These are phyloP conservation scores for Ctenodactylus gundi DNA, from an alignment of 2,113 vertebrate genomes.

Conservation along the genomic window DNA sequence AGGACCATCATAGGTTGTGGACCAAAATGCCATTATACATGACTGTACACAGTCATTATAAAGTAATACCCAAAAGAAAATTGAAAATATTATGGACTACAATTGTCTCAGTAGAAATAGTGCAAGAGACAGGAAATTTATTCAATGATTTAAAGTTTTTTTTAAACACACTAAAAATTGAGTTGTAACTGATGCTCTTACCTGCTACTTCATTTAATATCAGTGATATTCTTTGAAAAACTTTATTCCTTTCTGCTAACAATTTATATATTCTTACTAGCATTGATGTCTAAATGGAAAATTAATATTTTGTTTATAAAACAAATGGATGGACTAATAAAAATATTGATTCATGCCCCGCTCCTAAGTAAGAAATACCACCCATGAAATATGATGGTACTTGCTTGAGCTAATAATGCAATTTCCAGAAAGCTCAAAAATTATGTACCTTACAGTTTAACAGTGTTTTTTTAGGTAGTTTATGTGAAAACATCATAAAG, in stretches of 20 bases:
- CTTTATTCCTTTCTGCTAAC: not conserved
- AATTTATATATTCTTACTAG: conserved; percentile 21
- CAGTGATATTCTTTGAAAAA: conserved; percentile 4
- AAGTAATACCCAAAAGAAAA: not conserved
- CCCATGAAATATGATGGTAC: not conserved
- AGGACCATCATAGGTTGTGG: no score
- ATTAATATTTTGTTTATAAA: conserved; percentile 59
- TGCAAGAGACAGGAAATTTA: not conserved
- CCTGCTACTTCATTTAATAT: not conserved
- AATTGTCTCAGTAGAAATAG: not conserved
- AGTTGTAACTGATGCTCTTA: not conserved
- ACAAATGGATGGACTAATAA: conserved; percentile 58
- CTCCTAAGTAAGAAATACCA: conserved; percentile 33
- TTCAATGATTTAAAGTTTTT: conserved; percentile 13
- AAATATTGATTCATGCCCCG: conserved; percentile 51
- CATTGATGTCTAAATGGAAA: conserved; percentile 48
- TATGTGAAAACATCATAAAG: not conserved
- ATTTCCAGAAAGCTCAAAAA: conserved; percentile 58
- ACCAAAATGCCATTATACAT: not conserved
- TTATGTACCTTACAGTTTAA: conserved; percentile 31
- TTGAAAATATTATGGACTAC: not conserved
- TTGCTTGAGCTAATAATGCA: conserved; percentile 16
- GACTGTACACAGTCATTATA: not conserved
- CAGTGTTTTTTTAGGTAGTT: conserved; percentile 55
- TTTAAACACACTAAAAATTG: not conserved